phyloP scores from a whole-genome alignment of 2,888 invertebrate species.

The Scaptomyza flava region DNA sequence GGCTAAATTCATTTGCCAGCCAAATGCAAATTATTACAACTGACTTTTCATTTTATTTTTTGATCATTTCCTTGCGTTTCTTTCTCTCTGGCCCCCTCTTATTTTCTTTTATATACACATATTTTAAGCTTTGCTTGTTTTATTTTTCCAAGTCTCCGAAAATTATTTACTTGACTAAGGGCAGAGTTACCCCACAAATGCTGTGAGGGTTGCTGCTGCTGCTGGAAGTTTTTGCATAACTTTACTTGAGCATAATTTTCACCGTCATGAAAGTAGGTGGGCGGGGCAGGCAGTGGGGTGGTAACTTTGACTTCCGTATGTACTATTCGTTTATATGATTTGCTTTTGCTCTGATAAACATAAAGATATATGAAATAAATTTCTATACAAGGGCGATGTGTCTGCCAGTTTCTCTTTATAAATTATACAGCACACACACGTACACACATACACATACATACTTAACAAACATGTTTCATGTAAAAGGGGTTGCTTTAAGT shows the following conservation, averaged over 20 bases:
- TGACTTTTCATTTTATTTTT: slow-evolving; percentile 64
- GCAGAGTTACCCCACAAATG: slow-evolving; percentile 40
- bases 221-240: slow-evolving; percentile 58
- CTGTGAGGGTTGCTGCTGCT: slow-evolving; percentile 35
- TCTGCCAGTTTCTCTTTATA: slow-evolving; percentile 32
- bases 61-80: slow-evolving; percentile 37
- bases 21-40: slow-evolving; percentile 79
- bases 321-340: slow-evolving; percentile 68
- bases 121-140: not conserved
- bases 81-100: not conserved
- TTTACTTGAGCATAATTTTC: slow-evolving; percentile 58
- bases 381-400: slow-evolving; percentile 28
- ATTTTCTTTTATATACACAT: slow-evolving; percentile 6
- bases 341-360: slow-evolving; percentile 61
- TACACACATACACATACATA: not conserved
- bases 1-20: slow-evolving; percentile 79
- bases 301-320: slow-evolving; percentile 59
- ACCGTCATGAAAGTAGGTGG: slow-evolving; percentile 9
- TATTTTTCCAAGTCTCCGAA: slow-evolving; percentile 46
- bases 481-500: slow-evolving; percentile 47
- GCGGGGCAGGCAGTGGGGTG: not conserved
- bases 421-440: slow-evolving; percentile 38
- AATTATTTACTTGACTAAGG: slow-evolving; percentile 69
- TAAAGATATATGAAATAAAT: slow-evolving; percentile 55
- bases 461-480: not conserved